These are phyloP conservation scores for Rhamnusium bicolor DNA, from an alignment of 2,888 invertebrate species.

Conservation along the genomic window DNA sequence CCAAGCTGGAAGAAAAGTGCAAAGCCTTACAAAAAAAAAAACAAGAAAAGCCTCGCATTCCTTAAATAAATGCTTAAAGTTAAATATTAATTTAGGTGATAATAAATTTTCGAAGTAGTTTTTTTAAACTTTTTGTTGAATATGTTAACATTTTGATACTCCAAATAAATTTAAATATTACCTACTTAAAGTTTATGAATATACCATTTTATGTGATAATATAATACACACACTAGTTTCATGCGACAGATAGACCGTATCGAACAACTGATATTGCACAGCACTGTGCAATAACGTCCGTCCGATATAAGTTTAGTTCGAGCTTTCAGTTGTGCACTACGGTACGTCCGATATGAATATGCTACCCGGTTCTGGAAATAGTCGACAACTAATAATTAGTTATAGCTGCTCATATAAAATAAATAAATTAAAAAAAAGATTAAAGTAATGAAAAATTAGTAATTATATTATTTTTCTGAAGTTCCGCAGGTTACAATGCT, in stretches of 20 bases:
- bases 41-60: conserved; percentile 26
- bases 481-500: no score
- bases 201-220: not conserved
- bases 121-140: not conserved
- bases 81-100: conserved; percentile 24
- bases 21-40: conserved; percentile 6
- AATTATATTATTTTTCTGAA: no score
- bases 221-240: not conserved
- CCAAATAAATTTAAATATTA: not conserved
- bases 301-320: not conserved
- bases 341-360: not conserved
- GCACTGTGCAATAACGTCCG: conserved; percentile 18
- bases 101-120: conserved; percentile 27
- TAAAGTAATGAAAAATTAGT: no score
- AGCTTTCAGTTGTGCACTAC: not conserved
- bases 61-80: conserved; percentile 6
- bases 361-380: no score
- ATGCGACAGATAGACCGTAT: conserved; percentile 14
- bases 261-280: conserved; percentile 31
- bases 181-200: not conserved
- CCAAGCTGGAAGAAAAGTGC: conserved; percentile 19
- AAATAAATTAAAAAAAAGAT: no score
- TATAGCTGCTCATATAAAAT: no score
- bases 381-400: no score
- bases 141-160: not conserved